Evolutionary conservation across 2,797 vertebrate species (phyloP), one percentile per base, ranked within the genome.

Genomic region (Cossypha dichroa): DNA sequence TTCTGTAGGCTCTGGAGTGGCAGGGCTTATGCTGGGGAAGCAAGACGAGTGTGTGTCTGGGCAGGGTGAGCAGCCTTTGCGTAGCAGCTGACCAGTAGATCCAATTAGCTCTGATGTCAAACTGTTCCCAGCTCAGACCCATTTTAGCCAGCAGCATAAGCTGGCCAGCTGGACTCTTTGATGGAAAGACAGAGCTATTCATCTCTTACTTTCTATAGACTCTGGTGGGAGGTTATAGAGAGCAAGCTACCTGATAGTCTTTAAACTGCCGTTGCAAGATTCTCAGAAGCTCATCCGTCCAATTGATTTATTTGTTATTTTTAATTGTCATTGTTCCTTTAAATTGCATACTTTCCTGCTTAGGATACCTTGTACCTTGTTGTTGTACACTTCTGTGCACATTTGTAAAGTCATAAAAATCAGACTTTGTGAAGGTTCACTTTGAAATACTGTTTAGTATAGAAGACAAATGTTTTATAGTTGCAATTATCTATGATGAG

Each of bases 101-200:
- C 85, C 5, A 1, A 12, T 88, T 80, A 93, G 49, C 58, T 80
- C 41, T 68, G 21, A 60, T 56, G 92, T 90, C 90, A 77, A 22
- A 46, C 26, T 1, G 0, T 74, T 88, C 76, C 60, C 29, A 2
- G 56, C 79, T 91, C 83, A 78, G 43, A 40, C 20, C 60, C 28
- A 0, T 68, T 90, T 93, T 72, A 90, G 80, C 66, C 31, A 23
- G 63, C 0, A 0, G 43, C 59, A 29, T 66, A 75, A 72, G 34
- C 54, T 81, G 34, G 46, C 86, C 77, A 79, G 92, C 66, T 94
- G 95, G 80, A 64, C 46, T 36, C 41, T n/a, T 5, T 33, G 25
- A 33, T 75, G 59, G 85, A 62, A 86, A 41, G 62, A 54, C 13
- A 74, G 73, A 68, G 22, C 52, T 48, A 22, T 46, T 51, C 22